phyloP scores from a whole-genome alignment of 2,888 invertebrate genomes.

The Isoperla grammatica region DNA sequence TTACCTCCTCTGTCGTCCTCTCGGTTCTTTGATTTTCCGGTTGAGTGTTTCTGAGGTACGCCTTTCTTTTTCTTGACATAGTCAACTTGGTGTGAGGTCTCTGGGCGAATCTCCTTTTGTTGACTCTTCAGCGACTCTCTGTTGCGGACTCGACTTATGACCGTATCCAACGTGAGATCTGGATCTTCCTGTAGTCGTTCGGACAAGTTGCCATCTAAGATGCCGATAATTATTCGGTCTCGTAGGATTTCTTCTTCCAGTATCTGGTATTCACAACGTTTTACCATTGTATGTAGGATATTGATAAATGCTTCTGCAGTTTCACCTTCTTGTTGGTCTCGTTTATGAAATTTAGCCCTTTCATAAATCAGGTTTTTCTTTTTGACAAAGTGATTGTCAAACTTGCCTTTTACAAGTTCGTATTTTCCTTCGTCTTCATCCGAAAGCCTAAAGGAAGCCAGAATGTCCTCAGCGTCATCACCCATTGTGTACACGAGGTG shows the following conservation, averaged over 20 bases:
- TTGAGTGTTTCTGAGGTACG: neutral
- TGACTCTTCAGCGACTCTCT: constrained; percentile 29
- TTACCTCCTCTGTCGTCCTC: too few species aligned
- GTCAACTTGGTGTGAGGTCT: neutral
- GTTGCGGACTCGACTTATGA: constrained; percentile 29
- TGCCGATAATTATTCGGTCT: constrained; percentile 35
- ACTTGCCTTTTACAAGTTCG: neutral
- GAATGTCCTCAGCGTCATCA: neutral
- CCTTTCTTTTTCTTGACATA: neutral
- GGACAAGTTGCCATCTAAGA: constrained; percentile 31
- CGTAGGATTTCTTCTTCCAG: constrained; percentile 33
- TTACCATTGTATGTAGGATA: constrained; percentile 27
- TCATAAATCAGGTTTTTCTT: constrained; percentile 33
- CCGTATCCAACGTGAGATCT: constrained; percentile 30
- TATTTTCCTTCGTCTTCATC: neutral
- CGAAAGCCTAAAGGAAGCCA: neutral
- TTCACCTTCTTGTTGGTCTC: neutral
- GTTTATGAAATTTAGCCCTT: constrained; percentile 28
- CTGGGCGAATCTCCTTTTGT: neutral
- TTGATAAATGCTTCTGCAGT: neutral
- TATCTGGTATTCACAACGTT: constrained; percentile 31
- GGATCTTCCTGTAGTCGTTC: constrained; percentile 33
- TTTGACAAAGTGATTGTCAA: constrained; percentile 29
- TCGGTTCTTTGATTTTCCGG: too few species aligned
- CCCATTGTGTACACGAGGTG: constrained; percentile 1